A percentile compares a stretch with the other conserved stretches of the same genome.
Conservation (phyloP, 2,113 vertebrate genomes). For the Nothoprocta perdicaria region DNA sequence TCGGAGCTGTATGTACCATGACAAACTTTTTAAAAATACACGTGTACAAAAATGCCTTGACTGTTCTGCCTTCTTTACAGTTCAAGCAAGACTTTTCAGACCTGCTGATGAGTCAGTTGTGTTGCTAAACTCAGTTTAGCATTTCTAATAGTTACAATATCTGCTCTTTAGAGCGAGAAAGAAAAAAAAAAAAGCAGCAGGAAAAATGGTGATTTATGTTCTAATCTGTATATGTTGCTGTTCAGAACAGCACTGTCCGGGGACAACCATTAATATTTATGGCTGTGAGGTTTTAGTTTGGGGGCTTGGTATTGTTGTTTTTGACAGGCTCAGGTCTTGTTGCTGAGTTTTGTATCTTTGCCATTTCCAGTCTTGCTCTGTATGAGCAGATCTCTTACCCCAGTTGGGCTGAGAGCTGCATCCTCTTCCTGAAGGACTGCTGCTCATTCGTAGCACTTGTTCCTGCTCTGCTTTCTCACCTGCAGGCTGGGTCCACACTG, state of each 20-base stretch:
- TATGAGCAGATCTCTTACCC: background rate
- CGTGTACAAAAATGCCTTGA: background rate
- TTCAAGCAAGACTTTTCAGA: background rate
- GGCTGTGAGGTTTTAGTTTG: fast-evolving
- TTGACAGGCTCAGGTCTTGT: background rate
- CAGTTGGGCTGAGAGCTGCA: background rate
- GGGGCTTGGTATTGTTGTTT: background rate
- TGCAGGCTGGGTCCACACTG: background rate
- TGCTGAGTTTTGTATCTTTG: background rate
- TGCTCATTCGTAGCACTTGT: background rate
- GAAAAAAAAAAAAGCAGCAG: background rate
- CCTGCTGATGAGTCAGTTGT: background rate
- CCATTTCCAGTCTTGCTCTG: background rate
- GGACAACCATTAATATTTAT: fast-evolving
- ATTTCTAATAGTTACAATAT: background rate
- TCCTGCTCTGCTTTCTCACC: background rate
- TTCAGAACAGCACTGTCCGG: background rate
- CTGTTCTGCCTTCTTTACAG: background rate
- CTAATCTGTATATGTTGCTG: background rate
- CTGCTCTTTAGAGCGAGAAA: background rate
- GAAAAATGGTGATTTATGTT: background rate
- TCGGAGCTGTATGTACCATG: constrained; percentile 93
- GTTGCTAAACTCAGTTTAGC: background rate
- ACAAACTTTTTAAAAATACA: background rate
- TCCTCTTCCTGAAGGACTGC: background rate